Conservation (phyloP, 2,797 vertebrate species). For the Tragelaphus eurycerus region DNA sequence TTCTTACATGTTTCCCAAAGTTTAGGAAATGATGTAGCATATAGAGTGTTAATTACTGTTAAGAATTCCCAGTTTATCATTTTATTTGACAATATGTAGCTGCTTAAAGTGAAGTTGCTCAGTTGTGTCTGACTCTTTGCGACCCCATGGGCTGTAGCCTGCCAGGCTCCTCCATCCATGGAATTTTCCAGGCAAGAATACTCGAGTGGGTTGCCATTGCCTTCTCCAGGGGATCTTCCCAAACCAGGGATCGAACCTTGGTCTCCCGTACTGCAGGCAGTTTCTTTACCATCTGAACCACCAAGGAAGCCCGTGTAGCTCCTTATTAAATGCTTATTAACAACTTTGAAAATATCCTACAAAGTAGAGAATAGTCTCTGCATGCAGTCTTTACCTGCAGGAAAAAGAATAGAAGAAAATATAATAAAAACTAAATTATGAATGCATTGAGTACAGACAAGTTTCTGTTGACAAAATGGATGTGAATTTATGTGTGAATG, state of each 20-base stretch:
- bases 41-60: neutral
- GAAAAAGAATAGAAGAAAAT: neutral
- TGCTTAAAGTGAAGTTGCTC: neutral
- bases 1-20: neutral
- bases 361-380: neutral
- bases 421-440: neutral
- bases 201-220: neutral
- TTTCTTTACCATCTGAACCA: neutral
- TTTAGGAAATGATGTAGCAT: neutral
- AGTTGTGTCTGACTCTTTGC: neutral
- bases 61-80: neutral
- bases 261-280: neutral
- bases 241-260: neutral
- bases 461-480: neutral
- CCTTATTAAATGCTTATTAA: constrained; percentile 35
- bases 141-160: neutral
- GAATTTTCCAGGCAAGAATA: neutral
- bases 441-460: neutral
- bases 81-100: neutral
- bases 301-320: neutral
- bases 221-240: neutral
- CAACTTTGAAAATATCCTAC: neutral
- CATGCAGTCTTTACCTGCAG: neutral
- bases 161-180: neutral
- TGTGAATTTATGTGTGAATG: neutral